phyloP scores from a whole-genome alignment of 2,888 invertebrate genomes.

The Acanthosoma haemorrhoidale region DNA sequence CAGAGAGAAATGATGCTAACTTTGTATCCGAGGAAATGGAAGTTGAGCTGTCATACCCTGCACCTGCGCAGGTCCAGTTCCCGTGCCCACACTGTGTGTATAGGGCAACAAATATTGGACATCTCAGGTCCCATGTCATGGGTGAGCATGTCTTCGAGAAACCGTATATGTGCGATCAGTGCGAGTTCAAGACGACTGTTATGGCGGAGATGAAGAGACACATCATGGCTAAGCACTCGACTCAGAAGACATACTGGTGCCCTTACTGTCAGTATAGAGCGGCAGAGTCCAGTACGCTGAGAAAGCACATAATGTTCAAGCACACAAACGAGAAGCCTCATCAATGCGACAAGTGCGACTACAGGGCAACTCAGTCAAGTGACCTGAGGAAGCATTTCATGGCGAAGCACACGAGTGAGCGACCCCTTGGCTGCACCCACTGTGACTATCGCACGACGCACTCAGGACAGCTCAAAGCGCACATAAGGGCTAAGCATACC shows the following conservation, averaged over 20 bases:
- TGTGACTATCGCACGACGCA: background rate
- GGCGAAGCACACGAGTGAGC: background rate
- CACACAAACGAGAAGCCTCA: background rate
- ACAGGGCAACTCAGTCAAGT: background rate
- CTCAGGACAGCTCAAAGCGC: background rate
- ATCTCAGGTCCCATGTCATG: background rate
- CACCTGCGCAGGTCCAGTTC: too few relatives aligned
- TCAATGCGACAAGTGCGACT: background rate
- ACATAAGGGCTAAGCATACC: background rate
- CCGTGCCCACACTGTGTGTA: background rate
- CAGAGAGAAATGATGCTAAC: too few relatives aligned
- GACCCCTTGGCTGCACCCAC: background rate
- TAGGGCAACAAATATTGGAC: background rate
- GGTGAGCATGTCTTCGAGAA: background rate
- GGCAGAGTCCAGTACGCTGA: background rate
- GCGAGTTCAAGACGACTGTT: background rate
- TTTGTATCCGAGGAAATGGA: too few relatives aligned
- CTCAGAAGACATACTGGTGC: background rate
- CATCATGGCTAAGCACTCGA: background rate
- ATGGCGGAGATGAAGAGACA: background rate
- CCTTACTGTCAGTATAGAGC: background rate
- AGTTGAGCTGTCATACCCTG: too few relatives aligned
- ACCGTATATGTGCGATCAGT: background rate
- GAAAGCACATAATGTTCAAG: background rate
- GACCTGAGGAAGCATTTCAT: background rate